Evolutionary conservation across 2,888 invertebrate species (phyloP), one percentile per base, ranked within the genome.

Genomic region (Nomada lathburiana): DNA sequence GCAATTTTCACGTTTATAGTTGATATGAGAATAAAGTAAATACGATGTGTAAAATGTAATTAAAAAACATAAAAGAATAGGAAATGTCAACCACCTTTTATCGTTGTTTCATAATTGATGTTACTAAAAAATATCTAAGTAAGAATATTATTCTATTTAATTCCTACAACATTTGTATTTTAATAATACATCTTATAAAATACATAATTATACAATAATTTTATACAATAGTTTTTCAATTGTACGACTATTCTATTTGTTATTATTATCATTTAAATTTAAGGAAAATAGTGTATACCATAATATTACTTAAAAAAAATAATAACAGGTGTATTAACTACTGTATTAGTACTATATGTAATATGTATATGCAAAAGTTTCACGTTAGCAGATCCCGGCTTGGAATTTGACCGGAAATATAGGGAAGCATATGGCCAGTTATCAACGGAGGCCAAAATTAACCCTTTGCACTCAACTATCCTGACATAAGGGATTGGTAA

Each of bases 111-210:
- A n/a, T 29, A 29, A 60, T 4, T 5, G 16, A 36, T 23, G 20
- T 11, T 62, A 23, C 18, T 4, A 20, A 20, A 67, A 36, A 20
- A 53, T 10, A 59, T 20, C 16, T 16, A 5, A 57, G 26, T 26
- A 36, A 26, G 26, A 44, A 26, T 57, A 20, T 2, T 44, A n/a
- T 7, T 9, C 7, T 55, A n/a, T 10, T 42, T 5, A 55, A 63
- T 55, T 20, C 1, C n/a, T 63, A 63, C 52, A 70, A 62, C 59
- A 70, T 63, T 55, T 68, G 23, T 76, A 67, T 78, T 76, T 65
- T 52, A 71, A 64, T 80, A 76, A 64, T 72, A 42, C 50, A 62
- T 64, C 42, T 64, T 64, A 57, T 26, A 73, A 57, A 73, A 29
- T 59, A 47, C 44, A 47, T 52, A 53, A 18, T 23, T 26, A 55